Evolutionary conservation across 1,140 invertebrate species (phyloP).

Genomic region (Neodiprion pinetum): DNA sequence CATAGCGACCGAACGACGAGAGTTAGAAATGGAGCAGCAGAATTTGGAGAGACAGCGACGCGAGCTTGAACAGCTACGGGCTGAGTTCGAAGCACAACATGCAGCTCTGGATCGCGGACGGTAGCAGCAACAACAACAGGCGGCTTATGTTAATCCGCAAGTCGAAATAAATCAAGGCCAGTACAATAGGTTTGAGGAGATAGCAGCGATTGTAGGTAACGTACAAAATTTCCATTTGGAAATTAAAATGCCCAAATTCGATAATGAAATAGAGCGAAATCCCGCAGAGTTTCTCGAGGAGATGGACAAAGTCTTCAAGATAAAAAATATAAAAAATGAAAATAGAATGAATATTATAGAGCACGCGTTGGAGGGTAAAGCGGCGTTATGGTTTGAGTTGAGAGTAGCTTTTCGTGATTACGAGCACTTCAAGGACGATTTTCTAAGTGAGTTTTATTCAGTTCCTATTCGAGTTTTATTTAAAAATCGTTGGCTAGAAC

Average conservation of each 20-base stretch:
- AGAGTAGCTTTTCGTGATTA: neutral
- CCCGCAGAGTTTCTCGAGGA: slow-evolving; percentile 14
- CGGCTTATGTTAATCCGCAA: slow-evolving; percentile 2
- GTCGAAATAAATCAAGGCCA: slow-evolving; percentile 8
- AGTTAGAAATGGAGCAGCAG: neutral
- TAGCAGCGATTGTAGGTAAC: neutral
- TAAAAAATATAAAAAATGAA: no score
- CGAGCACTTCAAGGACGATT: slow-evolving; percentile 9
- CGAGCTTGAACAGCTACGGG: slow-evolving; percentile 16
- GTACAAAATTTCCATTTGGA: neutral
- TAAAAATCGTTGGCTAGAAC: slow-evolving; percentile 9
- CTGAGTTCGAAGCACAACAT: neutral
- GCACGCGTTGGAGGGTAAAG: slow-evolving; percentile 12
- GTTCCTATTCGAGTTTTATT: slow-evolving; percentile 13
- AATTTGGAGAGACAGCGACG: slow-evolving; percentile 13
- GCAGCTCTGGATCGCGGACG: neutral
- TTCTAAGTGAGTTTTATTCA: slow-evolving; percentile 17
- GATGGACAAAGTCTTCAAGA: neutral
- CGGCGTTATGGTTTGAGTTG: slow-evolving; percentile 12
- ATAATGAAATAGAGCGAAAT: slow-evolving; percentile 10
- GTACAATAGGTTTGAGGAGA: neutral
- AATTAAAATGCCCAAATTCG: slow-evolving; percentile 12
- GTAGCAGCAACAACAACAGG: slow-evolving; percentile 8
- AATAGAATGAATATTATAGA: neutral
- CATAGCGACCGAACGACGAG: no score